Conservation (phyloP, 2,888 invertebrate species). For the Rhagonycha fulva region DNA sequence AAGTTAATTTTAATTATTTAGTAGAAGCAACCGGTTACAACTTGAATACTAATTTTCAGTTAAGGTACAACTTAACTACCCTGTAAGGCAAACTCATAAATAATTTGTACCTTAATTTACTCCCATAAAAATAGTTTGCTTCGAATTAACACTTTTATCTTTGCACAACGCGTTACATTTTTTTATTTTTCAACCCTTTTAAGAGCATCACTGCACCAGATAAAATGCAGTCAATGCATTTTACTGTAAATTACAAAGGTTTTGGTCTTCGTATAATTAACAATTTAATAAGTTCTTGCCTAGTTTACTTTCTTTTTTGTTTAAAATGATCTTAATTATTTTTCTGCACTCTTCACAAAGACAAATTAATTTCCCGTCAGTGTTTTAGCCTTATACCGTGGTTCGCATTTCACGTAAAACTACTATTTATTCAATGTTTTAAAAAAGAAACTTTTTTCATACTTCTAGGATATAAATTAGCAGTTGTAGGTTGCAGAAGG, state of each 20-base stretch:
- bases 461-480: not conserved
- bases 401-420: too few relatives aligned
- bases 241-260: not conserved
- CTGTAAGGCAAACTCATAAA: not conserved
- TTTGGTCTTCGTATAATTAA: not conserved
- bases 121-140: not conserved
- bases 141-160: not conserved
- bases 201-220: not conserved
- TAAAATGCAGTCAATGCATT: not conserved
- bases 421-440: too few relatives aligned
- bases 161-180: not conserved
- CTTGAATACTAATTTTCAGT: not conserved
- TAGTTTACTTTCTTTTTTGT: too few relatives aligned
- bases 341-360: not conserved
- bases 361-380: not conserved
- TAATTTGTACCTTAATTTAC: not conserved
- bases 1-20: conserved; percentile 26
- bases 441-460: too few relatives aligned
- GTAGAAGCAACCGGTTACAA: not conserved
- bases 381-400: not conserved
- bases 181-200: not conserved
- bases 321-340: not conserved
- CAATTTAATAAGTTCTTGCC: too few relatives aligned
- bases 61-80: not conserved
- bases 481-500: not conserved